Evolutionary conservation across 2,888 invertebrate genomes (phyloP), one percentile per base, ranked within the genome.

Genomic region (Clivina fossor): DNA sequence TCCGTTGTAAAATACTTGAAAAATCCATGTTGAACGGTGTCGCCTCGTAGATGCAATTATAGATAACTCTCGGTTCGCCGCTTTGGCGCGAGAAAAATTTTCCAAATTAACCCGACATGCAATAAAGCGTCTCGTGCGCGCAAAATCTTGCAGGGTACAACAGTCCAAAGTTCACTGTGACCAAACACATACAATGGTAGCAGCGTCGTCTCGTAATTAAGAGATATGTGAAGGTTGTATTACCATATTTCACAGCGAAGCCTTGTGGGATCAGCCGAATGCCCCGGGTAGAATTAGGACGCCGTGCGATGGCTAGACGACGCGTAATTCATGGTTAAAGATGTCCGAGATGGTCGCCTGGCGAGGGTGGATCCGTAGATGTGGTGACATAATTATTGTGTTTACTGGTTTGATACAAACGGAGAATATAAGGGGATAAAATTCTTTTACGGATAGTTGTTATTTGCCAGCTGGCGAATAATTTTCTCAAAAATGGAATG

Each of bases 161-260:
- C n/a, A n/a, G n/a, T n/a, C n/a, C n/a, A n/a, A n/a, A n/a, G n/a
- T n/a, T n/a, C n/a, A n/a, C n/a, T n/a, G n/a, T n/a, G n/a, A n/a
- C n/a, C n/a, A n/a, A n/a, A n/a, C n/a, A n/a, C n/a, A n/a, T n/a
- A n/a, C n/a, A n/a, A n/a, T 43, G 43, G 28, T 16, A 43, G 5
- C 7, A 43, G 28, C 16, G 44, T 8, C 41, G 43, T 18, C n/a
- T n/a, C 8, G 47, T 55, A 55, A 55, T 55, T 55, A 55, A 55
- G 55, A 55, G 55, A 55, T 55, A 55, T 55, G 55, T 55, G 55
- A 55, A 55, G 55, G 55, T 55, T 55, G 40, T 55, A 55, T 55
- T 55, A 55, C 40, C 55, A 55, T 55, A 55, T 47, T 55, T 55
- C 55, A 55, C 55, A 47, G 30, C 37, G 16, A 55, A 55, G 46